phyloP scores from a whole-genome alignment of 2,888 invertebrate species.

The Parnassius smintheus region DNA sequence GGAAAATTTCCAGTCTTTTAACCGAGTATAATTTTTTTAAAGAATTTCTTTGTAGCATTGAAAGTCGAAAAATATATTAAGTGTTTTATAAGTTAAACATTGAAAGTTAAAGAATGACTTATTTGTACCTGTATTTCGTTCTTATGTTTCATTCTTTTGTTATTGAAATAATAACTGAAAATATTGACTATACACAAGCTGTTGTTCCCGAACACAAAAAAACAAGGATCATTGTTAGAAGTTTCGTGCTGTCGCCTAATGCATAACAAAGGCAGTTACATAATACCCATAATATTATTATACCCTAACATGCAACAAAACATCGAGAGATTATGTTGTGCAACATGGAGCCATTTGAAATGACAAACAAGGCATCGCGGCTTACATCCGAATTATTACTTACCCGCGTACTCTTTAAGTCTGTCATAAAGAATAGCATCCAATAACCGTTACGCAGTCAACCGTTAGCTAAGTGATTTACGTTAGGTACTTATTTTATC shows the following conservation, averaged over 20 bases:
- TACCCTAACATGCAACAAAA: constrained; percentile 53
- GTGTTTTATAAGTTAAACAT: not conserved
- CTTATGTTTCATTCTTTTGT: constrained; percentile 12
- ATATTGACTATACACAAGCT: constrained; percentile 68
- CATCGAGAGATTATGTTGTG: constrained; percentile 52
- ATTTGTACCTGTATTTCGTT: not conserved
- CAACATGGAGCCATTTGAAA: constrained; percentile 51
- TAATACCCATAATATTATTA: constrained; percentile 60
- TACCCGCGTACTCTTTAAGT: constrained; percentile 43
- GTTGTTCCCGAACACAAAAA: constrained; percentile 65
- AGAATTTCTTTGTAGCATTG: not conserved
- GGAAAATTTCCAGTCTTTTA: not conserved
- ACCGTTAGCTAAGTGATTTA: constrained; percentile 48
- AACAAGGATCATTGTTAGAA: constrained; percentile 51
- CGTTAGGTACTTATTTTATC: constrained; percentile 17
- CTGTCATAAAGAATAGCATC: constrained; percentile 45
- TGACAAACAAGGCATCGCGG: constrained; percentile 60
- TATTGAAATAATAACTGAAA: constrained; percentile 33
- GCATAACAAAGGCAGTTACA: constrained; percentile 62
- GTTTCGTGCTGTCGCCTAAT: constrained; percentile 48
- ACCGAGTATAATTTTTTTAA: not conserved
- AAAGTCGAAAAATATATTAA: not conserved
- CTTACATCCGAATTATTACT: constrained; percentile 54
- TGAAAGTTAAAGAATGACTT: constrained; percentile 1
- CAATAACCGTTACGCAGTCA: constrained; percentile 44